These are phyloP conservation scores for Fragum whitleyi DNA, from an alignment of 2,888 invertebrate genomes.

Conservation along the genomic window DNA sequence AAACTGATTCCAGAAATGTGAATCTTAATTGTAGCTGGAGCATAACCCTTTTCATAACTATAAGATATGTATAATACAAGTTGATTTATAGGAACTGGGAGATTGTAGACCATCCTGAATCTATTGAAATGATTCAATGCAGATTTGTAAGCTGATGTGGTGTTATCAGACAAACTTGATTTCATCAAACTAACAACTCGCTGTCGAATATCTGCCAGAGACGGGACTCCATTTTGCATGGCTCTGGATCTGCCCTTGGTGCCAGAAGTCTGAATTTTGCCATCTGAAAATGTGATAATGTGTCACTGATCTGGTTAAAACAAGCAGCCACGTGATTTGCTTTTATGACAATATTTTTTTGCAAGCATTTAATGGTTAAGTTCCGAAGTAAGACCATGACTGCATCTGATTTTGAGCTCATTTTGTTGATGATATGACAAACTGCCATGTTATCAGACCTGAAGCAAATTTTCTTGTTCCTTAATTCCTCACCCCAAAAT, in stretches of 20 bases:
- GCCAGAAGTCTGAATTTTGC: slow-evolving; percentile 24
- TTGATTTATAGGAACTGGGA: slow-evolving; percentile 17
- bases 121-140: slow-evolving; percentile 19
- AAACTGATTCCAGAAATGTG: slow-evolving; percentile 45
- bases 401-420: slow-evolving; percentile 41
- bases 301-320: slow-evolving; percentile 14
- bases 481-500: slow-evolving; percentile 32
- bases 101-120: slow-evolving; percentile 7
- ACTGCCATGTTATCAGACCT: slow-evolving; percentile 44
- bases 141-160: slow-evolving; percentile 24
- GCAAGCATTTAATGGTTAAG: slow-evolving; percentile 33
- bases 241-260: slow-evolving; percentile 32
- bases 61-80: slow-evolving; percentile 33
- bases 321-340: slow-evolving; percentile 32
- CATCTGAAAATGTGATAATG: slow-evolving; percentile 39
- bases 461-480: slow-evolving; percentile 41
- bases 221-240: slow-evolving; percentile 1
- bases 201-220: slow-evolving; percentile 27
- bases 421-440: slow-evolving; percentile 39
- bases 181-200: slow-evolving; percentile 27
- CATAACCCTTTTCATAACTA: slow-evolving; percentile 39
- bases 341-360: slow-evolving; percentile 33
- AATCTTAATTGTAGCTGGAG: slow-evolving; percentile 33
- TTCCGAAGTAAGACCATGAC: slow-evolving; percentile 38
- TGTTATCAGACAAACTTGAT: slow-evolving; percentile 25